Evolutionary conservation across 2,888 invertebrate species (phyloP).

Genomic region (Oscheius myriophilus): DNA sequence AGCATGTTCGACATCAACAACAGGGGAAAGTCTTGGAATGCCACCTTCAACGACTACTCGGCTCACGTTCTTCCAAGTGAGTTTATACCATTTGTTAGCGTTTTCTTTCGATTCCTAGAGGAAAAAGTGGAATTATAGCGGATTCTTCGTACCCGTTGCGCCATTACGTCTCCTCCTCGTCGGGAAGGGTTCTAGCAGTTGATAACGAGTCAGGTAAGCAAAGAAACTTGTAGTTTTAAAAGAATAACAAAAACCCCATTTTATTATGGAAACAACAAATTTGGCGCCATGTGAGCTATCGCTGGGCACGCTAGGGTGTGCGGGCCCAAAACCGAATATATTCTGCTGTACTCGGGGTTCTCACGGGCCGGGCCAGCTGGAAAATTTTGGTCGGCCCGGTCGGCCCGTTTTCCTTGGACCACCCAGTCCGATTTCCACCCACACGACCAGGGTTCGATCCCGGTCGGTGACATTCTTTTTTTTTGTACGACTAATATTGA

Average conservation of each 20-base stretch:
- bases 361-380: too few relatives aligned
- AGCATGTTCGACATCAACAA: constrained; percentile 89
- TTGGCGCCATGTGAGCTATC: too few relatives aligned
- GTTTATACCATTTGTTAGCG: not conserved
- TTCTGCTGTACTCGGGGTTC: too few relatives aligned
- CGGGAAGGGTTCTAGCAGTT: constrained; percentile 63
- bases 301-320: too few relatives aligned
- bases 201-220: constrained; percentile 53
- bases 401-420: too few relatives aligned
- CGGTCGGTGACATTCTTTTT: too few relatives aligned
- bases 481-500: too few relatives aligned
- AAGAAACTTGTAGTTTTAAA: constrained; percentile 38
- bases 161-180: constrained; percentile 72
- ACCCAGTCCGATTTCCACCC: too few relatives aligned
- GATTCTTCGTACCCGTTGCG: constrained; percentile 61
- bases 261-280: too few relatives aligned
- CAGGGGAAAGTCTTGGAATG: constrained; percentile 85
- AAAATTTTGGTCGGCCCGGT: too few relatives aligned
- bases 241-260: not conserved
- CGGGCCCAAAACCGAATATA: too few relatives aligned
- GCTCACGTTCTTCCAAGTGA: constrained; percentile 78
- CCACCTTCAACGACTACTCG: constrained; percentile 94
- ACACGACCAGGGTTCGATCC: too few relatives aligned
- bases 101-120: not conserved
- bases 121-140: constrained; percentile 45